Evolutionary conservation across 2,113 vertebrate genomes (phyloP), one percentile per base, ranked within the genome.

Genomic region (Bufo bufo): DNA sequence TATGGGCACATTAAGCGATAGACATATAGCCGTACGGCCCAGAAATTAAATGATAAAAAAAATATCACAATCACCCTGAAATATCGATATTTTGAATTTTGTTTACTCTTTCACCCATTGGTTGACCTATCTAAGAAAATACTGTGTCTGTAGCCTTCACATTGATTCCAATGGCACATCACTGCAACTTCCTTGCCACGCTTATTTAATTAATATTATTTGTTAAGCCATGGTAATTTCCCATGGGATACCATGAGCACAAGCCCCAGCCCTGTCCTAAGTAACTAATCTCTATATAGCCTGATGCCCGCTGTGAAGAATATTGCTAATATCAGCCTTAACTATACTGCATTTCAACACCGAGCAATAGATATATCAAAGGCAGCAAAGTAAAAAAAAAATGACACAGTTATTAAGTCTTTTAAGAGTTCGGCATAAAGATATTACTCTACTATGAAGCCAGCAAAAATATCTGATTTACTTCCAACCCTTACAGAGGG

Each of bases 181-280:
- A 43, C 43, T 61, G 43, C 79, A 47, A 58, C 13, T 61, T 61
- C 33, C 79, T 81, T 61, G 58, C 79, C 56, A 81, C 43, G 79
- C 56, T 81, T 61, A 81, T 81, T 81, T 81, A 81, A 81, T 81
- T 45, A 81, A 81, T 61, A 81, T 81, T 61, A 61, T 81, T 61
- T 81, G 79, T 81, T 81, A 81, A 81, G 43, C 79, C 79, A 61
- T 47, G 79, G 58, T 61, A 81, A 81, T 81, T 81, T 81, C 79
- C 79, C 79, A 47, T 61, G 79, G 58, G 79, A 61, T 61, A 43
- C 56, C 20, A 6, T 81, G 58, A 81, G 56, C 56, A 61, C 23
- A 81, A 81, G 79, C 50, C 79, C 79, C 58, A 81, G 79, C 79
- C 79, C 79, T 81, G 79, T 81, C 79, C 79, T 81, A 47, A 81